A percentile compares a stretch with the other conserved stretches of the same genome.
phyloP scores from a whole-genome alignment of 2,888 invertebrate genomes.

The Hylaea fasciaria region DNA sequence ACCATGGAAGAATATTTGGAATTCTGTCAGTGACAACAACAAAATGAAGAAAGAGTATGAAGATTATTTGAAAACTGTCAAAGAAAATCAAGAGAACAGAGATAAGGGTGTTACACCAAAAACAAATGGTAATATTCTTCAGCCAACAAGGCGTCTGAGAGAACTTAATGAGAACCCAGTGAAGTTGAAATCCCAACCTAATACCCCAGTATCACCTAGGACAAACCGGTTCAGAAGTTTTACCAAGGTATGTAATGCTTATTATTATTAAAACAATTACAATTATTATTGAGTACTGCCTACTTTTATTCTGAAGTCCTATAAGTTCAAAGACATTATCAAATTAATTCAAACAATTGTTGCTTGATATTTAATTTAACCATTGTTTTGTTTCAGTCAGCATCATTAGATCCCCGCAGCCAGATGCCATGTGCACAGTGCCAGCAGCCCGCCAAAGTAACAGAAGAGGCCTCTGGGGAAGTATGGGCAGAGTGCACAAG shows the following conservation, averaged over 20 bases:
- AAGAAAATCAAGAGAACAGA: slow-evolving; percentile 72
- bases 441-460: slow-evolving; percentile 76
- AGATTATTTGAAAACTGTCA: slow-evolving; percentile 60
- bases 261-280: not conserved
- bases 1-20: slow-evolving; percentile 69
- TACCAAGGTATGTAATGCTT: slow-evolving; percentile 60
- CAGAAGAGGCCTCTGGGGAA: slow-evolving; percentile 71
- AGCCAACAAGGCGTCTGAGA: slow-evolving; percentile 55
- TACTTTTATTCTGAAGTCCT: too few relatives aligned
- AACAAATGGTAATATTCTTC: slow-evolving; percentile 32
- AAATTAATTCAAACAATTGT: too few relatives aligned
- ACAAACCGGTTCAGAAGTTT: slow-evolving; percentile 73
- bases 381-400: slow-evolving; percentile 62
- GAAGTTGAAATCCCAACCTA: slow-evolving; percentile 48
- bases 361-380: not conserved
- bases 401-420: slow-evolving; percentile 66
- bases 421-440: slow-evolving; percentile 76
- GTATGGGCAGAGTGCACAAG: slow-evolving; percentile 84
- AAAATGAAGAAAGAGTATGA: slow-evolving; percentile 60
- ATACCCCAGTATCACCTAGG: slow-evolving; percentile 72
- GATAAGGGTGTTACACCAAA: slow-evolving; percentile 51
- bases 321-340: too few relatives aligned
- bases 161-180: slow-evolving; percentile 53
- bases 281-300: too few relatives aligned
- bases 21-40: slow-evolving; percentile 58